Conservation (phyloP, 1,140 invertebrate genomes). For the Papilio polytes region DNA sequence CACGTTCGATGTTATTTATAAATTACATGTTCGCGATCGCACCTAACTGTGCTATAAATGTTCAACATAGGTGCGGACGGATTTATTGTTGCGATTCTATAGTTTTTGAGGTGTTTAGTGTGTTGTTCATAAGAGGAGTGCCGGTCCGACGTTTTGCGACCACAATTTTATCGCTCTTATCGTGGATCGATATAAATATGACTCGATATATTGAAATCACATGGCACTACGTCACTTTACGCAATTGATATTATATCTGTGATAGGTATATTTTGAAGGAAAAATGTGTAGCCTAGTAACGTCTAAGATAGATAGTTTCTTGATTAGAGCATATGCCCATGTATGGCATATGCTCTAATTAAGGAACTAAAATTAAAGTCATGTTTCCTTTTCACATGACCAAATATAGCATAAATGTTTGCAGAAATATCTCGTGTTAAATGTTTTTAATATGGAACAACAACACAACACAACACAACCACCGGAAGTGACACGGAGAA, state of each 20-base stretch:
- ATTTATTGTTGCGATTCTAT: not conserved
- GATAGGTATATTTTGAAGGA: not conserved
- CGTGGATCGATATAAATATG: not conserved
- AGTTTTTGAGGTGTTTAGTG: not conserved
- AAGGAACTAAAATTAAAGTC: too few species aligned
- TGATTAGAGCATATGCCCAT: too few species aligned
- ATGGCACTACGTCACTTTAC: not conserved
- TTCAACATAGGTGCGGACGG: not conserved
- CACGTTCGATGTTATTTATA: constrained; percentile 11
- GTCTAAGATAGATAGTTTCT: too few species aligned
- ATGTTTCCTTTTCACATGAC: too few species aligned
- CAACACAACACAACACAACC: too few species aligned
- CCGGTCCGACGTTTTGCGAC: not conserved
- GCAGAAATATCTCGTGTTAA: too few species aligned
- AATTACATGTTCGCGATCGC: not conserved
- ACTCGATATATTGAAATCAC: constrained; percentile 1
- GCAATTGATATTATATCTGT: not conserved
- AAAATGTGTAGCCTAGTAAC: not conserved
- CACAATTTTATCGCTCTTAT: not conserved
- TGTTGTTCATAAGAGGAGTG: not conserved
- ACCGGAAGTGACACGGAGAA: not conserved
- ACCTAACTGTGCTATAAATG: not conserved
- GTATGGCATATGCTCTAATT: too few species aligned
- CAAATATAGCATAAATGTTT: too few species aligned
- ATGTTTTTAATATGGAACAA: too few species aligned